Conservation (phyloP, 2,888 invertebrate species). For the Cryptocephalus primarius region DNA sequence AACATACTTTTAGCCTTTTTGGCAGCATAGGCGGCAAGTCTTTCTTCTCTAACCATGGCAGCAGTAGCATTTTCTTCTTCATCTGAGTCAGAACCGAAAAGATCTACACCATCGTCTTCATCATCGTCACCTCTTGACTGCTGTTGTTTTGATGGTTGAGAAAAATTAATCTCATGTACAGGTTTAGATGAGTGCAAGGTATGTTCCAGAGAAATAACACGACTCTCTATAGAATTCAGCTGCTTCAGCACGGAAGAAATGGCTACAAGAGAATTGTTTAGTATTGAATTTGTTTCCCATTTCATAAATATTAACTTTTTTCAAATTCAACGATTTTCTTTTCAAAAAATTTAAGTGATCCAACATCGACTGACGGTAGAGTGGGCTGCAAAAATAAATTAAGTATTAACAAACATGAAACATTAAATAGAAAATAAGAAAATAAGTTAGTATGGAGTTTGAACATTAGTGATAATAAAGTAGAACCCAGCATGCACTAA, state of each 20-base stretch:
- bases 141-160: constrained; percentile 1
- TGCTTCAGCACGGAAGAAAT: constrained; percentile 18
- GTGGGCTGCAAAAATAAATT: not conserved
- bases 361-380: constrained; percentile 19
- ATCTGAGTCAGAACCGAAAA: constrained; percentile 66
- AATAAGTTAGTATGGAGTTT: not conserved
- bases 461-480: not conserved
- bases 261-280: constrained; percentile 15
- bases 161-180: constrained; percentile 20
- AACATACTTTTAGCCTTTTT: constrained; percentile 78
- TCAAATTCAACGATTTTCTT: constrained; percentile 28
- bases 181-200: constrained; percentile 20
- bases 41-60: constrained; percentile 65
- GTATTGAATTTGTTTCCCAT: not conserved
- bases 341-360: constrained; percentile 28
- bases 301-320: constrained; percentile 21
- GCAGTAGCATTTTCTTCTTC: constrained; percentile 67
- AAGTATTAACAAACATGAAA: not conserved
- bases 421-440: not conserved
- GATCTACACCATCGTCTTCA: constrained; percentile 65
- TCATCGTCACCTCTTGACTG: constrained; percentile 24
- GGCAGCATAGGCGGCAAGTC: constrained; percentile 78
- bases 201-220: constrained; percentile 21
- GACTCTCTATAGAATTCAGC: constrained; percentile 16
- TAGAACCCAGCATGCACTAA: too few relatives aligned